A percentile compares a stretch with the other conserved stretches of the same genome.
Conservation (phyloP, 2,888 invertebrate species). For the Caenorhabditis sp. region DNA sequence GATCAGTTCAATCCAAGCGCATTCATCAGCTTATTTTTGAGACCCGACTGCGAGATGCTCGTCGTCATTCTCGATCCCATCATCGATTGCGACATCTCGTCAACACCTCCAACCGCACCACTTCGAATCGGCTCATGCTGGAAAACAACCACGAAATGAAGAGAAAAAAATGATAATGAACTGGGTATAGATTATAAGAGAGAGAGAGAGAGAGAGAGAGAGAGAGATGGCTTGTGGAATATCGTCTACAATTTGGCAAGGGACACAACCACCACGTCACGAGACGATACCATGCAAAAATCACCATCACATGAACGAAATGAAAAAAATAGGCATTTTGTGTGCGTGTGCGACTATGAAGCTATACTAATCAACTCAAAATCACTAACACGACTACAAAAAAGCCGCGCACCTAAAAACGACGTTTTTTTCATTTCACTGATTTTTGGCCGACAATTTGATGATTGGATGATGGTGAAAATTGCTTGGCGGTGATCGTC, state of each 20-base stretch:
- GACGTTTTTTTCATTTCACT: background rate
- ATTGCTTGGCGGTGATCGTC: background rate
- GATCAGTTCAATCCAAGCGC: conserved; percentile 40
- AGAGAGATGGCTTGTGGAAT: too few species aligned
- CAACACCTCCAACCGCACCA: conserved; percentile 22
- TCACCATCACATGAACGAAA: background rate
- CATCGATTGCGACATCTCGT: conserved; percentile 46
- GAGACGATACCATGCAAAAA: background rate
- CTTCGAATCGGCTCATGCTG: conserved; percentile 48
- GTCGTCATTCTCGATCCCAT: conserved; percentile 45
- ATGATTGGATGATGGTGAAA: conserved; percentile 8
- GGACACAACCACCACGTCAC: too few species aligned
- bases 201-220: too few species aligned
- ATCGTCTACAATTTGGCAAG: too few species aligned
- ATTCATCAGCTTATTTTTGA: conserved; percentile 52
- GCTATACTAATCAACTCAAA: background rate
- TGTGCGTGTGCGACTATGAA: too few species aligned
- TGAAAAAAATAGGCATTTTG: too few species aligned
- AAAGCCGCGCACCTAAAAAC: conserved; percentile 2
- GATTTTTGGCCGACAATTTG: too few species aligned
- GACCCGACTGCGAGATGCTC: conserved; percentile 45
- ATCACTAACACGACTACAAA: background rate
- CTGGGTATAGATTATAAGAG: too few species aligned
- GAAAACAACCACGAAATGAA: conserved; percentile 33
- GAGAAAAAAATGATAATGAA: too few species aligned